phyloP scores from a whole-genome alignment of 2,797 vertebrate genomes.

The Acrossocheilus fasciatus region DNA sequence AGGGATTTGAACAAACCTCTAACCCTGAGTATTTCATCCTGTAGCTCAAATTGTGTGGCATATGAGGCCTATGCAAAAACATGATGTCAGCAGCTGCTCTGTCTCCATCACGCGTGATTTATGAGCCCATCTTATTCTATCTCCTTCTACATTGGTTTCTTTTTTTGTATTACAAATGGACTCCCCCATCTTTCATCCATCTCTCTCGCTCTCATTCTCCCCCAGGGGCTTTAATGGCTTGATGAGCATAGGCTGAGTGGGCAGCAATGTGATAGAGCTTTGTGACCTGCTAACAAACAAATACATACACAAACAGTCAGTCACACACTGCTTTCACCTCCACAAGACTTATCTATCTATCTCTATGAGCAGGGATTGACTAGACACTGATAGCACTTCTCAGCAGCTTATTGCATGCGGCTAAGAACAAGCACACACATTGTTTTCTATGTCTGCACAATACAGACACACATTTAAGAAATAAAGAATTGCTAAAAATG shows the following conservation, averaged over 20 bases:
- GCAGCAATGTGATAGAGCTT: conserved; percentile 67
- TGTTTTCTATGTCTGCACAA: neutral
- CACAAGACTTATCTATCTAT: conserved; percentile 76
- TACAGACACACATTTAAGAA: conserved; percentile 6
- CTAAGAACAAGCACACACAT: conserved; percentile 4
- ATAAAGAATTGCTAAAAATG: conserved; percentile 6
- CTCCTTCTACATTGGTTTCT: conserved; percentile 61
- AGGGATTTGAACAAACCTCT: conserved; percentile 1
- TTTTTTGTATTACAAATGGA: conserved; percentile 39
- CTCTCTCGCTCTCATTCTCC: conserved; percentile 59
- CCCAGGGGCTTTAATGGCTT: conserved; percentile 82
- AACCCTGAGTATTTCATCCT: conserved; percentile 22
- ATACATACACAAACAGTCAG: conserved; percentile 36
- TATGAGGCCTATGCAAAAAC: conserved; percentile 49
- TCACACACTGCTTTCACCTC: conserved; percentile 68
- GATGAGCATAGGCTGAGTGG: conserved; percentile 78
- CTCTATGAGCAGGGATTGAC: conserved; percentile 66
- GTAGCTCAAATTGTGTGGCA: conserved; percentile 49
- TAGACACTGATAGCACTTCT: conserved; percentile 62
- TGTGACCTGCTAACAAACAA: conserved; percentile 64
- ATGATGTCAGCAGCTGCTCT: conserved; percentile 57
- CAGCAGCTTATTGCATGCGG: conserved; percentile 41
- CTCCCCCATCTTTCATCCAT: conserved; percentile 36
- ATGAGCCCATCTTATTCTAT: conserved; percentile 82
- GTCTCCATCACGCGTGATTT: conserved; percentile 74